Evolutionary conservation across 2,888 invertebrate genomes (phyloP), one percentile per base, ranked within the genome.

Genomic region (Cosmia trapezina): DNA sequence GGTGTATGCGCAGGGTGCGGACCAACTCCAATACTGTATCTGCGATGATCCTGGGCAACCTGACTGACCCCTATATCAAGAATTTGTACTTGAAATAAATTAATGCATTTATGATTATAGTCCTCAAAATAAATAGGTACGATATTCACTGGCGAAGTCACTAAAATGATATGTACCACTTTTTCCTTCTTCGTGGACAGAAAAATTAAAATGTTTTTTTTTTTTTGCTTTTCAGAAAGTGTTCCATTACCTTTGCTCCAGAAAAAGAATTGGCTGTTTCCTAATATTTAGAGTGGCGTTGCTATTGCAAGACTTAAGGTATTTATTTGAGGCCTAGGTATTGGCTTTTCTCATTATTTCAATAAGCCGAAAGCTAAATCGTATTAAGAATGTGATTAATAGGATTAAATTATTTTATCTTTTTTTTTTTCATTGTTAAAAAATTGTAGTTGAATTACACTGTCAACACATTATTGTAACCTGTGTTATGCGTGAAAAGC

Each of bases 261-360:
- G 76, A 82, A 82, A 80, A 79, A 65, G 64, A 80, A 81, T 80
- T 83, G 84, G 86, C 87, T 87, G 87, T 85, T 84, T 85, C 86
- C 77, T 83, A 78, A 83, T 82, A 83, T 76, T 83, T 83, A 83
- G 81, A 88, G 84, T 84, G 82, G 85, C 83, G 83, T 90, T 91
- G 89, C 90, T 91, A 90, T 91, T 91, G 89, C 87, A 85, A 87
- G 77, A 87, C 73, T 78, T 79, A 85, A 83, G 78, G 86, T 87
- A 79, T 83, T 78, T 80, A 73, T 68, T 81, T 73, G 56, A 68
- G 74, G 68, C 79, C 74, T 79, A 67, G 68, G 37, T 66, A 49
- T 76, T 71, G 77, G 78, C 82, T 78, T 79, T 70, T 70, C 64
- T 73, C 72, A 79, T 66, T 60, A 63, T 70, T 71, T 72, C 43